Percentiles rank a stretch among this genome's conserved stretches.
phyloP scores from a whole-genome alignment of 2,797 vertebrate species.

The Gallirallus australis region DNA sequence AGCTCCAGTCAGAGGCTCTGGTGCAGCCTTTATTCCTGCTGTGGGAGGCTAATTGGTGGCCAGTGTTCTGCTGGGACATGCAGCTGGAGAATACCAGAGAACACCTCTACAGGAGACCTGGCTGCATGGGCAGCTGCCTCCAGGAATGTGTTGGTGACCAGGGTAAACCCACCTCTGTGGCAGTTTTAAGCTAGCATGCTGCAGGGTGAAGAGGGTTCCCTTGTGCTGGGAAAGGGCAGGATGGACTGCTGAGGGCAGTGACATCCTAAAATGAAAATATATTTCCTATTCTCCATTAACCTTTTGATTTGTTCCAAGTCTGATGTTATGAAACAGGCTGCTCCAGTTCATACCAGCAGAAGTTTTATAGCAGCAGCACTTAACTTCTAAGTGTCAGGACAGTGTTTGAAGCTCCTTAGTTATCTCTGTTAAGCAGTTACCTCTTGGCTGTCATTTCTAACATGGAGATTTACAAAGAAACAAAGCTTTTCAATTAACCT shows the following conservation, averaged over 20 bases:
- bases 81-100: not conserved
- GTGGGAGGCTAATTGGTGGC: fast-evolving
- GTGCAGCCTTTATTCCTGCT: fast-evolving
- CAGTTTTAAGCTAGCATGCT: not conserved
- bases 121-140: not conserved
- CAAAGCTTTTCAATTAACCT: not conserved
- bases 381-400: not conserved
- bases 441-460: not conserved
- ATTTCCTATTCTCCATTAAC: slow-evolving; percentile 20
- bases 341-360: not conserved
- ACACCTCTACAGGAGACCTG: not conserved
- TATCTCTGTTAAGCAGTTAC: not conserved
- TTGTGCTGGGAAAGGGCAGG: slow-evolving; percentile 46
- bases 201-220: slow-evolving; percentile 5
- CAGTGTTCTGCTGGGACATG: fast-evolving
- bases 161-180: not conserved
- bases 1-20: not conserved
- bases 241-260: slow-evolving; percentile 33
- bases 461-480: not conserved
- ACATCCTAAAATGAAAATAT: slow-evolving; percentile 25
- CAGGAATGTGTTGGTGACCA: fast-evolving
- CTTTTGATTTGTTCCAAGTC: not conserved
- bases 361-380: not conserved
- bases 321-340: not conserved
- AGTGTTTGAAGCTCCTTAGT: not conserved